A percentile compares a stretch with the other conserved stretches of the same genome.
phyloP scores from a whole-genome alignment of 2,797 vertebrate genomes.

The Artibeus jamaicensis region DNA sequence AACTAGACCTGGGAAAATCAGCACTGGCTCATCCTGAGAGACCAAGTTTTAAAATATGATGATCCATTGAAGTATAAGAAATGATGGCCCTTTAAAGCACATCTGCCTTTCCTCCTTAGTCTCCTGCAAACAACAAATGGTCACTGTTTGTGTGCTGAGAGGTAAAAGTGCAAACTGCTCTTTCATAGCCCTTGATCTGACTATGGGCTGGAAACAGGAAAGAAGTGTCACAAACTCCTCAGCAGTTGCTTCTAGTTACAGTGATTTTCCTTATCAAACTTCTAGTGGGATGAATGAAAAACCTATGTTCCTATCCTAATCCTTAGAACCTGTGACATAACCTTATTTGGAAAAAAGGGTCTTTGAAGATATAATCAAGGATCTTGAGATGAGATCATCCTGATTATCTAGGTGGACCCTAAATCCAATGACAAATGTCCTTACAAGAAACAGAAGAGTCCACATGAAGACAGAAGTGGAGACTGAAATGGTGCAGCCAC shows the following conservation, averaged over 20 bases:
- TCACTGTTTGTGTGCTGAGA: not conserved
- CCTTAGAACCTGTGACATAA: not conserved
- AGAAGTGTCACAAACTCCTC: not conserved
- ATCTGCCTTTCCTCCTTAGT: not conserved
- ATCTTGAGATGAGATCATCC: conserved; percentile 12
- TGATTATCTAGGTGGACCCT: not conserved
- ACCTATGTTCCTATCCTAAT: not conserved
- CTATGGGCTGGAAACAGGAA: not conserved
- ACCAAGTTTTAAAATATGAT: not conserved
- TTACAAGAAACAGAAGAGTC: not conserved
- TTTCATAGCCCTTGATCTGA: not conserved
- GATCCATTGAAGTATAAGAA: not conserved
- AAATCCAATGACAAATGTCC: not conserved
- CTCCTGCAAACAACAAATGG: not conserved
- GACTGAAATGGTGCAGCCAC: not conserved
- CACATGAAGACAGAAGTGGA: not conserved
- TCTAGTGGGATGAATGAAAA: not conserved
- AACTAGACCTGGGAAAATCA: not conserved
- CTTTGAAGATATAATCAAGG: not conserved
- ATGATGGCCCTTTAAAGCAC: not conserved
- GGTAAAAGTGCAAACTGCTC: not conserved
- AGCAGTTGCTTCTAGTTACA: not conserved
- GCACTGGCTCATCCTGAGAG: not conserved
- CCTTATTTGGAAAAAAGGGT: not conserved
- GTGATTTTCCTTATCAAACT: not conserved